phyloP scores from a whole-genome alignment of 2,797 vertebrate genomes.

The Erethizon dorsatum region DNA sequence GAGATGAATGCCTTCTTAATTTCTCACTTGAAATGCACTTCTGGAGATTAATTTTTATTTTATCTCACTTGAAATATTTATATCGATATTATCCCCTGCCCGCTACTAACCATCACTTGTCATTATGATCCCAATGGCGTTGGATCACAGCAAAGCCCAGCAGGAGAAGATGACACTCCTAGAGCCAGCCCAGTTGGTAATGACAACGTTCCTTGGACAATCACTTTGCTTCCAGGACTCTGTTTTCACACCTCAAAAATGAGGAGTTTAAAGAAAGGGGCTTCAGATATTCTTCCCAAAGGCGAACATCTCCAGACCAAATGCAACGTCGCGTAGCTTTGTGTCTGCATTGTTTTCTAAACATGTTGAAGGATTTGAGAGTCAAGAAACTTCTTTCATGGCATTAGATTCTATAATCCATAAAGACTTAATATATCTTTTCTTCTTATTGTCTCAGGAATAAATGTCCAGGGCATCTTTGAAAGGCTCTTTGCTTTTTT shows the following conservation, averaged over 20 bases:
- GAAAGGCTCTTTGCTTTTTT: background rate
- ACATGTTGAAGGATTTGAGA: background rate
- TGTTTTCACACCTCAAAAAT: background rate
- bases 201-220: background rate
- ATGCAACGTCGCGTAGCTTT: background rate
- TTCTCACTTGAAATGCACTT: background rate
- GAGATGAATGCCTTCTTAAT: background rate
- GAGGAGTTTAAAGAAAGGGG: background rate
- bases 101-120: background rate
- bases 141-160: background rate
- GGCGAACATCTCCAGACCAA: background rate
- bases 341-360: background rate
- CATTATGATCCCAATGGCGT: background rate
- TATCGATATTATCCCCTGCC: background rate
- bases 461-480: background rate
- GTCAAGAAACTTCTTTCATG: background rate
- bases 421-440: background rate
- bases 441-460: background rate
- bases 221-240: background rate
- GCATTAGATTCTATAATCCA: background rate
- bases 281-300: conserved; percentile 10
- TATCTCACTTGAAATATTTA: background rate
- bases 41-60: conserved; percentile 15
- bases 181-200: background rate
- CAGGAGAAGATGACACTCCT: background rate